Percentiles rank a stretch among this genome's conserved stretches.
Conservation (phyloP, 2,113 vertebrate genomes). For the Gymnobelideus leadbeateri region DNA sequence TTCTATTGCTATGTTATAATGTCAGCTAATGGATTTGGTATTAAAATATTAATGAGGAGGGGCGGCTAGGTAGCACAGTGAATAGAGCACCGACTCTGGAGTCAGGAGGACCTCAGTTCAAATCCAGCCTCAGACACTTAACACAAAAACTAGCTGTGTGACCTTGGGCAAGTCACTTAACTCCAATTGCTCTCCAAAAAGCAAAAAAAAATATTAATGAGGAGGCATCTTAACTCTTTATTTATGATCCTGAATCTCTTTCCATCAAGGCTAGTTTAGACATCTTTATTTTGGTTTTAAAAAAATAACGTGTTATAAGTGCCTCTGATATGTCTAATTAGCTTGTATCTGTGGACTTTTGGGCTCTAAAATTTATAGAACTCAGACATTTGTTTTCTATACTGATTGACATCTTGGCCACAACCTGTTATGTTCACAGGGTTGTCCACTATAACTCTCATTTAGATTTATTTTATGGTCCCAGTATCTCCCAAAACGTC, state of each 20-base stretch:
- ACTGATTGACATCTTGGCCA: background rate
- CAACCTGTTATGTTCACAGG: background rate
- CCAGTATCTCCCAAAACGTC: background rate
- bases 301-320: background rate
- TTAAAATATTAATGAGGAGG: constrained; percentile 11
- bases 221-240: background rate
- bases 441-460: background rate
- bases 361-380: background rate
- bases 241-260: background rate
- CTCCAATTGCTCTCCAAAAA: too few relatives aligned
- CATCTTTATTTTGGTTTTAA: background rate
- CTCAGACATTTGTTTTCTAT: background rate
- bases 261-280: constrained; percentile 18
- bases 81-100: too few relatives aligned
- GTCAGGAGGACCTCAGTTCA: too few relatives aligned
- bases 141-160: too few relatives aligned
- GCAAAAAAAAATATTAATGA: background rate
- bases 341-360: background rate
- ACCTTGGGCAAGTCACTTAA: too few relatives aligned
- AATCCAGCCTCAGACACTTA: too few relatives aligned
- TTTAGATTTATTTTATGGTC: background rate
- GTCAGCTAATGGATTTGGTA: background rate
- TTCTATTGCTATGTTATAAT: constrained; percentile 11
- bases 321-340: background rate
- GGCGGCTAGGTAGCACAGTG: too few relatives aligned